A percentile compares a stretch with the other conserved stretches of the same genome.
Evolutionary conservation across 2,113 vertebrate species (phyloP).

Genomic region (Rhinopomastus cyanomelas): DNA sequence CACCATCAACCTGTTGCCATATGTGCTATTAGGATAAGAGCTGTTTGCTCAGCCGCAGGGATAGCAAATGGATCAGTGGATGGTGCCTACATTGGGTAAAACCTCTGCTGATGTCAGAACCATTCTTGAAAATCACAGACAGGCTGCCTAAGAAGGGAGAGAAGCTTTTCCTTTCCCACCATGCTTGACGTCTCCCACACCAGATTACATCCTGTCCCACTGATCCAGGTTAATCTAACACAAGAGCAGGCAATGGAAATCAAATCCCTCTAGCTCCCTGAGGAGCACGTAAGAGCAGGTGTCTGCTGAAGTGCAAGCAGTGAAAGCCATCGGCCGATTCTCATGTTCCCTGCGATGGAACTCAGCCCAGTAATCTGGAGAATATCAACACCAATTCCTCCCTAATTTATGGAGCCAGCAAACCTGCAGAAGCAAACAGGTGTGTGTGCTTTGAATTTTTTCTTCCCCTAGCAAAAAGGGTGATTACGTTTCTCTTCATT

Average conservation of each 20-base stretch:
- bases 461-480: not conserved
- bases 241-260: not conserved
- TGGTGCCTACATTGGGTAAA: not conserved
- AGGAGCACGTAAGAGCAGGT: not conserved
- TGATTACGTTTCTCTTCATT: conserved; percentile 31
- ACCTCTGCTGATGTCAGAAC: not conserved
- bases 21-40: not conserved
- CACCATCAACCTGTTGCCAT: not conserved
- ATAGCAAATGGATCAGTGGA: not conserved
- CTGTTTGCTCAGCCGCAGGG: not conserved
- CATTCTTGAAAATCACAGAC: not conserved
- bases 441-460: not conserved
- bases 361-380: not conserved
- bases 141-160: not conserved
- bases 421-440: not conserved
- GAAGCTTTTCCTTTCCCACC: not conserved
- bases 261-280: rapidly evolving
- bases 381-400: not conserved
- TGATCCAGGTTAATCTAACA: not conserved
- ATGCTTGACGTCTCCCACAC: not conserved
- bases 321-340: not conserved
- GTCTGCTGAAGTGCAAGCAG: not conserved
- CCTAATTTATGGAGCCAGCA: not conserved
- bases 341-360: rapidly evolving
- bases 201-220: not conserved